Base-by-base conservation (phyloP, 2,113 vertebrate genomes). In the Nymphicus hollandicus region DNA sequence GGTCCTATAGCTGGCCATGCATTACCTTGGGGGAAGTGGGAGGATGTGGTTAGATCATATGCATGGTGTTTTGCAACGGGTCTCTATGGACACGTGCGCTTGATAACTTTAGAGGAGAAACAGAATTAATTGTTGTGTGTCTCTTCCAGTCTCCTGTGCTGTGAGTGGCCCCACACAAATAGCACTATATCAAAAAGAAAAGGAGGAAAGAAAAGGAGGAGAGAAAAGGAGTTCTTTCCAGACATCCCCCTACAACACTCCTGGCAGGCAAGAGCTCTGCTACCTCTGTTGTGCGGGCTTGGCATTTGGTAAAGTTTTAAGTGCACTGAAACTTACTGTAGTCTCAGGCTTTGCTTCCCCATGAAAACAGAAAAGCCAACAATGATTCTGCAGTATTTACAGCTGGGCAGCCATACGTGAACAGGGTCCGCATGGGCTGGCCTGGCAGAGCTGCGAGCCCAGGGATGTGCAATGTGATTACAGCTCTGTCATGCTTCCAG, bases 181-280 rank as follows among this genome's bases (percentile, higher is more conserved):
- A 88, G 27, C 23, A 27, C 23, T 10, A 3, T 5, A 23, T 11
- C 0, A 0, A 29, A 73, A 50, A 71, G 17, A 18, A 18, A 41
- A 47, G 33, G 27, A 58, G 12, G 37, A 33, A 56, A 43, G 27
- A 46, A 47, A 68, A 77, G 27, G n/a, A 61, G 24, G 31, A 49
- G 41, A 13, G n/a, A 39, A 39, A 88, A 80, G 8, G n/a, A 77
- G 4, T 6, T 85, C 33, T 35, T 68, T 46, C 35, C 61, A 37
- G 22, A 81, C 60, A 31, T 23, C 29, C 24, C 43, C 44, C 61
- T 47, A 31, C 9, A 72, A 80, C 56, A 37, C 22, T 27, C 29
- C 27, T 64, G 52, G 65, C 47, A 91, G 39, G 27, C 43, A 56
- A 80, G 6, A 88, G 22, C 37, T 86, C 31, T 33, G 28, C 50